These are phyloP conservation scores for Brachycybe producta DNA, from an alignment of 2,888 invertebrate species.

Conservation along the genomic window DNA sequence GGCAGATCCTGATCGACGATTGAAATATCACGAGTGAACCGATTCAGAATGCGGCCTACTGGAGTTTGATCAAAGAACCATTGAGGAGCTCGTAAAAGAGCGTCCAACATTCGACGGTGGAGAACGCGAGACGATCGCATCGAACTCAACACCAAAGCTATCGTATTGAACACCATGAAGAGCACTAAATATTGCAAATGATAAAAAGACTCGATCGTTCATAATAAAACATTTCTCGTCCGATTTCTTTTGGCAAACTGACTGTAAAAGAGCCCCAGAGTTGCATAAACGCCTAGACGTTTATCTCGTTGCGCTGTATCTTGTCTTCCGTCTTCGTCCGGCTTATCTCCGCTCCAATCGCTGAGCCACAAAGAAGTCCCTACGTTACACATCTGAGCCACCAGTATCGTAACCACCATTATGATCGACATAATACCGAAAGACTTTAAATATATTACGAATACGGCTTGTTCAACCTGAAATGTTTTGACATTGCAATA, in stretches of 20 bases:
- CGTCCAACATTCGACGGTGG: slow-evolving; percentile 19
- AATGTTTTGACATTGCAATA: too few species aligned
- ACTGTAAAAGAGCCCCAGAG: slow-evolving; percentile 32
- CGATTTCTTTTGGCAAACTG: not conserved
- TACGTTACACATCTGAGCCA: too few species aligned
- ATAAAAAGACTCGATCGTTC: not conserved
- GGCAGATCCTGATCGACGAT: slow-evolving; percentile 21
- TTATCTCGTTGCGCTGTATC: slow-evolving; percentile 25
- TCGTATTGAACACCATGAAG: not conserved
- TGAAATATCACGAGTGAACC: slow-evolving; percentile 29
- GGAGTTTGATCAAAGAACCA: slow-evolving; percentile 23
- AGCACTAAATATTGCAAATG: not conserved
- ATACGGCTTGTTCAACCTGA: slow-evolving; percentile 34
- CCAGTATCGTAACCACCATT: too few species aligned
- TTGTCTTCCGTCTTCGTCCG: slow-evolving; percentile 18
- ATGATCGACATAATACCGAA: too few species aligned
- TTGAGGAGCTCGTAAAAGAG: slow-evolving; percentile 14
- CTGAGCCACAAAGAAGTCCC: too few species aligned
- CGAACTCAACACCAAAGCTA: not conserved
- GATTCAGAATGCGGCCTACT: slow-evolving; percentile 21
- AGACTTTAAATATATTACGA: slow-evolving; percentile 72
- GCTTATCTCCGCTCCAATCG: slow-evolving; percentile 25
- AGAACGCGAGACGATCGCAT: slow-evolving; percentile 33
- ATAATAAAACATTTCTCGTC: not conserved
- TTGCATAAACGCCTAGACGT: slow-evolving; percentile 39